phyloP scores from a whole-genome alignment of 2,113 vertebrate genomes.

The Austrofundulus limnaeus region DNA sequence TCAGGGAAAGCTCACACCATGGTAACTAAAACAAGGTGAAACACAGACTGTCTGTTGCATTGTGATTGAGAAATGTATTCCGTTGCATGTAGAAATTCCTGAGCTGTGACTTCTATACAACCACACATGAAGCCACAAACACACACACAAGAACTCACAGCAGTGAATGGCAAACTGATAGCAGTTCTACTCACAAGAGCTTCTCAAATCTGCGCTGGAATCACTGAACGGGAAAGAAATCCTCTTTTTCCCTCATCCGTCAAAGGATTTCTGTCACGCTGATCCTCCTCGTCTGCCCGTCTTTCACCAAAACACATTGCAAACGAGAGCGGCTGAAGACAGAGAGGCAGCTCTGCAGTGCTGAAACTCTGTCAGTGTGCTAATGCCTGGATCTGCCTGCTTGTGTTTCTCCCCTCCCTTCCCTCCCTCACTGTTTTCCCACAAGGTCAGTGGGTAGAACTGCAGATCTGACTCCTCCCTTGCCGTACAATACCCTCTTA shows the following conservation, averaged over 20 bases:
- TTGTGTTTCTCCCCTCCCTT: constrained; percentile 20
- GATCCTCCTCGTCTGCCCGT: constrained; percentile 20
- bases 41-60: neutral
- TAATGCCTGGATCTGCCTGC: constrained; percentile 45
- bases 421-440: constrained; percentile 38
- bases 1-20: neutral
- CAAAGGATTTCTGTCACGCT: constrained; percentile 34
- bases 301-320: constrained; percentile 18
- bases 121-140: constrained; percentile 6
- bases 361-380: constrained; percentile 61
- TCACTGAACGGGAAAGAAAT: constrained; percentile 29
- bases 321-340: constrained; percentile 27
- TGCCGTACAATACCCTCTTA: constrained; percentile 36
- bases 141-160: constrained; percentile 20
- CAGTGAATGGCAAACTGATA: constrained; percentile 19
- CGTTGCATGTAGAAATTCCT: constrained; percentile 29
- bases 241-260: constrained; percentile 43
- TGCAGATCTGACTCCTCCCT: constrained; percentile 57
- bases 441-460: constrained; percentile 73
- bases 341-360: constrained; percentile 57
- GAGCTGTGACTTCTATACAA: constrained; percentile 26
- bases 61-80: constrained; percentile 17
- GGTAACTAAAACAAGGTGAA: constrained; percentile 6
- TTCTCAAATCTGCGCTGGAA: constrained; percentile 11
- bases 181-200: constrained; percentile 54